Evolutionary conservation across 1,140 invertebrate species (phyloP).

Genomic region (Monochamus saltuarius): DNA sequence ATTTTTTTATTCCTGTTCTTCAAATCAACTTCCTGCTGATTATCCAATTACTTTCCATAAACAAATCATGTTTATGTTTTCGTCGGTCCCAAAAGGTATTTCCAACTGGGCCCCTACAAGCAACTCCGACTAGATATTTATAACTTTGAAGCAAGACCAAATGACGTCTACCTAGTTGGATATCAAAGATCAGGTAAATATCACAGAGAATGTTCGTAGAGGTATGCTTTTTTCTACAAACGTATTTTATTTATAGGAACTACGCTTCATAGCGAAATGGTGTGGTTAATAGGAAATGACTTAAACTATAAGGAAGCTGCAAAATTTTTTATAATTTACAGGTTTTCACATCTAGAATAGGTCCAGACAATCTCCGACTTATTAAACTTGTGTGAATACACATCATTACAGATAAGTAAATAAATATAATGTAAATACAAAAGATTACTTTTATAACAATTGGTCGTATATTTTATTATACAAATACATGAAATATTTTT

Average conservation of each 20-base stretch:
- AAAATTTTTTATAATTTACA: neutral
- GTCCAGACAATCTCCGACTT: neutral
- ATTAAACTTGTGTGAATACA: too few relatives aligned
- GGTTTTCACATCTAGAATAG: neutral
- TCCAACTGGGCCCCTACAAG: neutral
- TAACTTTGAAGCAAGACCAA: neutral
- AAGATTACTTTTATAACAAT: too few relatives aligned
- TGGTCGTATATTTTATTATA: too few relatives aligned
- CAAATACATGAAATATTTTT: too few relatives aligned
- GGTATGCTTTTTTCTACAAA: too few relatives aligned
- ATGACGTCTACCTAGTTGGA: neutral
- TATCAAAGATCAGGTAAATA: neutral
- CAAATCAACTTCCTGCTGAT: too few relatives aligned
- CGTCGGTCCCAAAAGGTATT: slow-evolving; percentile 1
- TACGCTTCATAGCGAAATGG: neutral
- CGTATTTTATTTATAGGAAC: neutral
- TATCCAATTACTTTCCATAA: too few relatives aligned
- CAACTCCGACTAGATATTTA: neutral
- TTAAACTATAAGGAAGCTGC: neutral
- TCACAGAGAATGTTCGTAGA: neutral
- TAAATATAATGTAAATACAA: too few relatives aligned
- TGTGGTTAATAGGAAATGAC: slow-evolving; percentile 5
- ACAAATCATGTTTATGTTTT: too few relatives aligned
- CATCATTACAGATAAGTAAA: too few relatives aligned
- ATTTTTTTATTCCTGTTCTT: too few relatives aligned